Evolutionary conservation across 2,888 invertebrate genomes (phyloP), one percentile per base, ranked within the genome.

Genomic region (Thelaira solivaga): DNA sequence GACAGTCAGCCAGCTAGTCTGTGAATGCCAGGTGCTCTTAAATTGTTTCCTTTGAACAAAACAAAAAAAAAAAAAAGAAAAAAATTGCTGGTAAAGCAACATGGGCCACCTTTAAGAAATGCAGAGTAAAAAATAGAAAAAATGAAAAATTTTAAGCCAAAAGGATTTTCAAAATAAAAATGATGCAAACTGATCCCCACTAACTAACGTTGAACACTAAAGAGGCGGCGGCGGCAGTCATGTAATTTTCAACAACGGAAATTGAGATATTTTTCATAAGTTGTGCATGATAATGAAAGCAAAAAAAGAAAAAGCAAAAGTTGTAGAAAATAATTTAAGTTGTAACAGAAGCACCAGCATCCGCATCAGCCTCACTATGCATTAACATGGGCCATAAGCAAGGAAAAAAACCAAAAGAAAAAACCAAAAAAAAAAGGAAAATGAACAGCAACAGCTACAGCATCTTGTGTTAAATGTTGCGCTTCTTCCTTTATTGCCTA

Each of bases 191-290:
- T 49, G 34, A 4, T n/a, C n/a, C n/a, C n/a, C n/a, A n/a, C 36
- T 16, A 22, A 47, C 47, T 39, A 39, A 57, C 41, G 49, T 41
- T 68, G 36, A 26, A 59, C 31, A 26, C 61, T 62, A 72, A 77
- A 77, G 34, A 77, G 76, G 31, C 65, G 80, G 53, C 75, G 72
- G 34, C 72, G 76, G 31, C 65, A 81, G 53, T 76, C 75, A 73
- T 65, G 80, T 62, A 81, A 76, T 80, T 83, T 81, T 82, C 81
- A 82, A 81, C 82, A 82, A 82, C 83, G 84, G 84, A 85, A 84
- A 84, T 85, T 84, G 83, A 85, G 84, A 84, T 83, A 84, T 84
- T 84, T 84, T 84, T 83, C 82, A 83, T 80, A 82, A 82, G 79
- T 82, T 81, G 82, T 81, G 82, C 81, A 80, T 53, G 53, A 22